Conservation (phyloP, 2,113 vertebrate genomes). For the Jaculus jaculus region DNA sequence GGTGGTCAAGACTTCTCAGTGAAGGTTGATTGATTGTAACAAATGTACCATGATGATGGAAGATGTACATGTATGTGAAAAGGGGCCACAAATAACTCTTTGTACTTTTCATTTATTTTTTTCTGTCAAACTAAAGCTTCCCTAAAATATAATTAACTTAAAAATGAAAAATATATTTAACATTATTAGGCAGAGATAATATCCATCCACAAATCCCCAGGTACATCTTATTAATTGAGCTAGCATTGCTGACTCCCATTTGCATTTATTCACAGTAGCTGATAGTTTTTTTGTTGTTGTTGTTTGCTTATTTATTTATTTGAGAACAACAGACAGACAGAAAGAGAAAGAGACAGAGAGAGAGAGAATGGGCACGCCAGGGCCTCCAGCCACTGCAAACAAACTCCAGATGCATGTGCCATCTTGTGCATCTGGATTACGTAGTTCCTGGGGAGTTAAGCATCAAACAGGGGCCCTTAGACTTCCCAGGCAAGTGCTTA, state of each 20-base stretch:
- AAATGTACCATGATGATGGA: neutral
- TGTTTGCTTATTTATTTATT: no score
- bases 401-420: no score
- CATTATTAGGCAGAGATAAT: neutral
- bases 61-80: neutral
- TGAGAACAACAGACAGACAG: no score
- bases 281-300: no score
- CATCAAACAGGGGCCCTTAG: no score
- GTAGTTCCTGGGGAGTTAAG: no score
- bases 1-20: neutral
- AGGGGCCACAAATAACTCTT: neutral
- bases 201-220: neutral
- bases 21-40: neutral
- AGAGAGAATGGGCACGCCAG: no score
- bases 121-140: neutral
- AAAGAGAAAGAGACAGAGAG: no score
- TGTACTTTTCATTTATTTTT: neutral
- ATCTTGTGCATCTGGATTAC: no score
- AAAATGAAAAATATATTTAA: neutral
- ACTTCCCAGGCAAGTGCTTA: no score
- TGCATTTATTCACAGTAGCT: neutral
- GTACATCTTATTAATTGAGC: neutral
- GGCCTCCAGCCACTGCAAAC: no score
- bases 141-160: neutral
- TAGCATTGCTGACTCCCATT: neutral